A percentile compares a stretch with the other conserved stretches of the same genome.
Evolutionary conservation across 1,140 invertebrate genomes (phyloP).

Genomic region (Drosophila subobscura): DNA sequence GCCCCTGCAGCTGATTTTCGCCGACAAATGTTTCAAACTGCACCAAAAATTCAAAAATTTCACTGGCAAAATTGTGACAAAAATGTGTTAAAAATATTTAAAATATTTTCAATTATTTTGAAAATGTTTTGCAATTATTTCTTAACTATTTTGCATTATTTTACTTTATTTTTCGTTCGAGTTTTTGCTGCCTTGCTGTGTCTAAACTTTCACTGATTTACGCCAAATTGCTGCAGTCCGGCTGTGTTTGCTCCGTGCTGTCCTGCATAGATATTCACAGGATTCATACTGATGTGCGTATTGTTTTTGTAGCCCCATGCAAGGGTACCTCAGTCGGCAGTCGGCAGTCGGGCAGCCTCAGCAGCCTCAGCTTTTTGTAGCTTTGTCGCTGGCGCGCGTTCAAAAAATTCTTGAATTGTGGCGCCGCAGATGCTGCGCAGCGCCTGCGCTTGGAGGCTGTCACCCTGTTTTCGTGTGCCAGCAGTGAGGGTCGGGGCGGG

Average conservation of each 20-base stretch:
- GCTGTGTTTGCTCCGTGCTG: slow-evolving; percentile 61
- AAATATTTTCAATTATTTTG: slow-evolving; percentile 3
- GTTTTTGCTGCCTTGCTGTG: neutral
- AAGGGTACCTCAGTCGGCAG: slow-evolving; percentile 44
- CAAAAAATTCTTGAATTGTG: slow-evolving; percentile 2
- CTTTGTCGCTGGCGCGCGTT: slow-evolving; percentile 52
- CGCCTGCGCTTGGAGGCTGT: slow-evolving; percentile 48
- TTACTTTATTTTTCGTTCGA: neutral
- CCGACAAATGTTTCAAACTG: neutral
- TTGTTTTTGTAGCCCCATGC: slow-evolving; percentile 77
- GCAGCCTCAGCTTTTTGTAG: slow-evolving; percentile 46
- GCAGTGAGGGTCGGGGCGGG: neutral
- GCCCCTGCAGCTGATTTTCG: slow-evolving; percentile 57
- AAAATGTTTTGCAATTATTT: neutral
- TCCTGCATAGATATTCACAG: slow-evolving; percentile 82
- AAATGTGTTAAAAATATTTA: neutral
- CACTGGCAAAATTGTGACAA: neutral
- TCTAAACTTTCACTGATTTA: slow-evolving; percentile 21
- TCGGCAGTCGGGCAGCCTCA: slow-evolving; percentile 1
- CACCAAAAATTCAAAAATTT: neutral
- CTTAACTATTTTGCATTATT: slow-evolving; percentile 1
- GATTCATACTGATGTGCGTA: slow-evolving; percentile 73
- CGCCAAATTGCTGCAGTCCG: slow-evolving; percentile 6
- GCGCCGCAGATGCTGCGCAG: slow-evolving; percentile 65
- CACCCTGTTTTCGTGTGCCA: slow-evolving; percentile 67